These are phyloP conservation scores for Tauraco hartlaubi DNA, from an alignment of 2,797 vertebrate species.

Conservation along the genomic window DNA sequence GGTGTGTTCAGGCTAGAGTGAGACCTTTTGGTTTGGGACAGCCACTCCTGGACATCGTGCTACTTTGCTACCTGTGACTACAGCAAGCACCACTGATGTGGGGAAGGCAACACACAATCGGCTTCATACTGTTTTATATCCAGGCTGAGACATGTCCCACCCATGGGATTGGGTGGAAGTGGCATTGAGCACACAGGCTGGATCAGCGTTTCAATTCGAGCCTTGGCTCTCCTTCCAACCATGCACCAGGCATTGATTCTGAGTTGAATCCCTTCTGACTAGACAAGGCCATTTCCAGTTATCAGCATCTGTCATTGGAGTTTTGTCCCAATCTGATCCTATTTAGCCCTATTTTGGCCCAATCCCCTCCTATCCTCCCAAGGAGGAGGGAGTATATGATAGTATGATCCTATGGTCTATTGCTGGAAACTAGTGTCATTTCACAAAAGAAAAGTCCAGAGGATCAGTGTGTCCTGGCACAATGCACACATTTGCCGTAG, in stretches of 20 bases:
- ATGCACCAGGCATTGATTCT: rapidly evolving
- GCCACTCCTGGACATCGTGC: too few relatives aligned
- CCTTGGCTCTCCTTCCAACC: not conserved
- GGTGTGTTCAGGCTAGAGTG: not conserved
- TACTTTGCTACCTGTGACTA: not conserved
- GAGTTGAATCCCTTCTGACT: not conserved
- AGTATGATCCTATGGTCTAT: not conserved
- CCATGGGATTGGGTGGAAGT: not conserved
- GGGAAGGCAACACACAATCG: rapidly evolving
- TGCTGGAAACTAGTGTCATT: not conserved
- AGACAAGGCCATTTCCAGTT: not conserved
- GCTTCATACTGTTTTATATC: not conserved
- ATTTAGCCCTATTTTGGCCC: too few relatives aligned
- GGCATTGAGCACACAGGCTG: not conserved
- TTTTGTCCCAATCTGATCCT: not conserved
- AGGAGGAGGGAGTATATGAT: not conserved
- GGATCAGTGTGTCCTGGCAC: not conserved
- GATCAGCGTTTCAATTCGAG: rapidly evolving
- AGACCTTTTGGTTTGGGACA: not conserved
- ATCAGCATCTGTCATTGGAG: not conserved
- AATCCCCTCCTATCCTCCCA: too few relatives aligned
- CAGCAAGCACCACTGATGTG: rapidly evolving
- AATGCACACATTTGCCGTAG: too few relatives aligned
- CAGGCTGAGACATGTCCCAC: not conserved
- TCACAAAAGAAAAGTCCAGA: not conserved